phyloP scores from a whole-genome alignment of 2,113 vertebrate species.

The Lampris megalopsis region DNA sequence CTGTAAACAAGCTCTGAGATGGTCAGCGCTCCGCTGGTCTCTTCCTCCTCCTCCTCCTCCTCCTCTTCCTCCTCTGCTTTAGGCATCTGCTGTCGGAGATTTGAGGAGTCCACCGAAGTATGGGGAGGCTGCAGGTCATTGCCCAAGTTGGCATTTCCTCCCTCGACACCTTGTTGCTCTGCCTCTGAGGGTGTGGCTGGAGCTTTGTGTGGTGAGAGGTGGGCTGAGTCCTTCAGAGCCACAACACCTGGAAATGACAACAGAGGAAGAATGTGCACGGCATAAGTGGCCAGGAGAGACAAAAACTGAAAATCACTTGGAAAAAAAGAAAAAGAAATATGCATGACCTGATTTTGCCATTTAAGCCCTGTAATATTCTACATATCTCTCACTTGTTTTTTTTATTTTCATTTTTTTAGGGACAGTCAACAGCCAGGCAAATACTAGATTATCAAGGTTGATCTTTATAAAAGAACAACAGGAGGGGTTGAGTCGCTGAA shows the following conservation, averaged over 20 bases:
- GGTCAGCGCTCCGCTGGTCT: slow-evolving; percentile 85
- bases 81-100: slow-evolving; percentile 56
- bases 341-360: too few relatives aligned
- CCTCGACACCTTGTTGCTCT: slow-evolving; percentile 58
- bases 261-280: too few relatives aligned
- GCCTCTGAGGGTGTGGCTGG: slow-evolving; percentile 51
- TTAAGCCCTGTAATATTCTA: not conserved
- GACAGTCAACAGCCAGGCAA: too few relatives aligned
- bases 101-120: slow-evolving; percentile 69
- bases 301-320: not conserved
- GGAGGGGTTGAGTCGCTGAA: too few relatives aligned
- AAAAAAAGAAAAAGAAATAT: slow-evolving; percentile 8
- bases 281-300: too few relatives aligned
- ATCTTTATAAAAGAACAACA: too few relatives aligned
- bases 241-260: slow-evolving; percentile 65
- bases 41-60: slow-evolving; percentile 82
- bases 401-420: not conserved
- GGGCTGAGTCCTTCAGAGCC: slow-evolving; percentile 74
- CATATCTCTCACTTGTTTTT: not conserved
- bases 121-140: slow-evolving; percentile 54
- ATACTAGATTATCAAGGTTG: too few relatives aligned
- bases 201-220: slow-evolving; percentile 76
- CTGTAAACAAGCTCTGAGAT: slow-evolving; percentile 93
- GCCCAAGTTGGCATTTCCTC: slow-evolving; percentile 24
- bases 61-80: slow-evolving; percentile 62